phyloP scores from a whole-genome alignment of 2,888 invertebrate genomes.

The Perdita meconis region DNA sequence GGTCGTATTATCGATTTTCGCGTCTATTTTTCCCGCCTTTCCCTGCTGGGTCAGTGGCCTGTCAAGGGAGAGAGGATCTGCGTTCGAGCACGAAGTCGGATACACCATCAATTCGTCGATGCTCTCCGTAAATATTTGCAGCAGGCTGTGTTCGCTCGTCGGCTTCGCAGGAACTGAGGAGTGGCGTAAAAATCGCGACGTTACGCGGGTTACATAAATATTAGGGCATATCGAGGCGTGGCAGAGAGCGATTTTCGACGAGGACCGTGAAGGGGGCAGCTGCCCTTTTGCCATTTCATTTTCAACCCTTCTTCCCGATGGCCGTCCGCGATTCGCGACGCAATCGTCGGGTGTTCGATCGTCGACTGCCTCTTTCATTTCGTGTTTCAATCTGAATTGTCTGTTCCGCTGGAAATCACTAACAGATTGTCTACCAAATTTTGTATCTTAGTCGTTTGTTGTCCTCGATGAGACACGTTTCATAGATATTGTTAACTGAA shows the following conservation, averaged over 20 bases:
- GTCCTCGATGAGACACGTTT: too few relatives aligned
- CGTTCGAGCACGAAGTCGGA: slow-evolving; percentile 74
- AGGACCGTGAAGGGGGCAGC: slow-evolving; percentile 13
- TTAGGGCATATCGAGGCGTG: slow-evolving; percentile 40
- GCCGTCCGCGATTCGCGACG: neutral
- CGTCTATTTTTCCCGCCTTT: slow-evolving; percentile 56
- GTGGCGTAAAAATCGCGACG: slow-evolving; percentile 52
- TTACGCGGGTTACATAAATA: slow-evolving; percentile 65
- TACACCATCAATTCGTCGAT: slow-evolving; percentile 65
- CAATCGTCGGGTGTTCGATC: slow-evolving; percentile 15
- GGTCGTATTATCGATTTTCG: slow-evolving; percentile 69
- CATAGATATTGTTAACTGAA: too few relatives aligned
- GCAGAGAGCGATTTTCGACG: slow-evolving; percentile 40
- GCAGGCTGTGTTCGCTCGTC: slow-evolving; percentile 36
- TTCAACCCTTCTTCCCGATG: slow-evolving; percentile 4
- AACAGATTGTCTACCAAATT: too few relatives aligned
- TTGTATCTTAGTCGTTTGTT: too few relatives aligned
- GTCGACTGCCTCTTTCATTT: neutral
- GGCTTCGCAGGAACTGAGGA: slow-evolving; percentile 22
- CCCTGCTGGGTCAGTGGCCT: slow-evolving; percentile 70
- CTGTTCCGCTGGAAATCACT: too few relatives aligned
- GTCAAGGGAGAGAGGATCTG: slow-evolving; percentile 71
- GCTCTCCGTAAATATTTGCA: slow-evolving; percentile 69
- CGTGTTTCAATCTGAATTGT: neutral
- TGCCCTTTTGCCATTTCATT: slow-evolving; percentile 24